These are phyloP conservation scores for Rhinoderma darwinii DNA, from an alignment of 2,113 vertebrate genomes.

Conservation along the genomic window DNA sequence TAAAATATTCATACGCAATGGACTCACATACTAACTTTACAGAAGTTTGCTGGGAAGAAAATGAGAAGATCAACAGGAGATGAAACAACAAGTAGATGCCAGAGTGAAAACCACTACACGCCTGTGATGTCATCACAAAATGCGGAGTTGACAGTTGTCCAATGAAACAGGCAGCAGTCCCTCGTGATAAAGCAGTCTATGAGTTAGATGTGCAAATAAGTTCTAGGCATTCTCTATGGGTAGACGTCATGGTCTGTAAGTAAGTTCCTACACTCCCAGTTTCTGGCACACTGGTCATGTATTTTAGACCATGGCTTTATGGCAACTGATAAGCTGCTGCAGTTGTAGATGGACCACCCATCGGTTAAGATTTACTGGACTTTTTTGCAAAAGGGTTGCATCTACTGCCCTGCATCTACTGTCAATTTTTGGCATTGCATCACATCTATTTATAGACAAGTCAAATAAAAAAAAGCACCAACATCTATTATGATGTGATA, in stretches of 20 bases:
- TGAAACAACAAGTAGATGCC: not conserved
- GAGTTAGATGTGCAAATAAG: not conserved
- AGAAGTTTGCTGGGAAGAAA: not conserved
- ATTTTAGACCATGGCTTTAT: too few species aligned
- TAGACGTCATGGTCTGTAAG: too few species aligned
- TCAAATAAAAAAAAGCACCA: too few species aligned
- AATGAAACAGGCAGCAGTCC: not conserved
- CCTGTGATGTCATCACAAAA: not conserved
- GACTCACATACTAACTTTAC: not conserved
- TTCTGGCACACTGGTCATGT: not conserved
- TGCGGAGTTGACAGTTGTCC: not conserved
- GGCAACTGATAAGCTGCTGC: too few species aligned
- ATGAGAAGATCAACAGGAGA: not conserved
- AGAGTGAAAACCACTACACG: not conserved
- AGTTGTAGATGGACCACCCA: too few species aligned
- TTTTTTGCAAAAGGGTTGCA: too few species aligned
- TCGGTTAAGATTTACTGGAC: too few species aligned
- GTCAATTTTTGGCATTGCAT: too few species aligned
- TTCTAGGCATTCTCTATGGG: too few species aligned
- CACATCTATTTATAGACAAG: too few species aligned
- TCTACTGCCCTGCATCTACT: too few species aligned
- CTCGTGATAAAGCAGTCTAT: not conserved
- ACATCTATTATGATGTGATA: too few species aligned
- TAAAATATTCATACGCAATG: constrained; percentile 24
- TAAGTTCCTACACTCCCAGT: not conserved